Evolutionary conservation across 2,113 vertebrate species (phyloP).

Genomic region (Prunella himalayana): DNA sequence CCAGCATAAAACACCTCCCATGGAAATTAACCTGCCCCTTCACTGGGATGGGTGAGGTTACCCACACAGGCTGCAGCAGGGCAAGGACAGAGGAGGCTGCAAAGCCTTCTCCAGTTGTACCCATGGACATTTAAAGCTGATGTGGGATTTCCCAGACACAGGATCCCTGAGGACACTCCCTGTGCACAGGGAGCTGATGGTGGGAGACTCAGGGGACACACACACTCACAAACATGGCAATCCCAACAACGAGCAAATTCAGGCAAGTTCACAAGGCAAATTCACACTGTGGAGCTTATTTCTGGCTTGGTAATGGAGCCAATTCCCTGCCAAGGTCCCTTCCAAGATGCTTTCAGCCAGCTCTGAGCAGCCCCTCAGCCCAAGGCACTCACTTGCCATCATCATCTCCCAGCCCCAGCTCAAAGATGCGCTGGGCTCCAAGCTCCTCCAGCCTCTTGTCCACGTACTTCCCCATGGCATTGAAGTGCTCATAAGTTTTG

Average conservation of each 20-base stretch:
- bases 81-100: background rate
- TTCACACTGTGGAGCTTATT: background rate
- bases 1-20: background rate
- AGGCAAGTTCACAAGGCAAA: too few species aligned
- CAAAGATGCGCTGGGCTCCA: conserved; percentile 89
- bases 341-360: background rate
- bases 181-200: background rate
- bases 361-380: background rate
- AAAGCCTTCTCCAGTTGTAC: background rate
- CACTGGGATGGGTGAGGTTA: background rate
- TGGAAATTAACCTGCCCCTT: background rate
- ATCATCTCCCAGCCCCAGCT: conserved; percentile 91
- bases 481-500: conserved; percentile 98
- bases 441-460: conserved; percentile 92
- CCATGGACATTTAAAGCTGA: background rate
- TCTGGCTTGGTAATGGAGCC: background rate
- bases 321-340: background rate
- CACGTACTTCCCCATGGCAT: conserved; percentile 95
- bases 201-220: background rate
- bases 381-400: conserved; percentile 89
- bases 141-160: background rate
- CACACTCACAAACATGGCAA: rapidly evolving
- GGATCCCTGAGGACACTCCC: background rate
- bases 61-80: background rate
- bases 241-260: background rate